Evolutionary conservation across 2,888 invertebrate genomes (phyloP).

Genomic region (Trilocha varians): DNA sequence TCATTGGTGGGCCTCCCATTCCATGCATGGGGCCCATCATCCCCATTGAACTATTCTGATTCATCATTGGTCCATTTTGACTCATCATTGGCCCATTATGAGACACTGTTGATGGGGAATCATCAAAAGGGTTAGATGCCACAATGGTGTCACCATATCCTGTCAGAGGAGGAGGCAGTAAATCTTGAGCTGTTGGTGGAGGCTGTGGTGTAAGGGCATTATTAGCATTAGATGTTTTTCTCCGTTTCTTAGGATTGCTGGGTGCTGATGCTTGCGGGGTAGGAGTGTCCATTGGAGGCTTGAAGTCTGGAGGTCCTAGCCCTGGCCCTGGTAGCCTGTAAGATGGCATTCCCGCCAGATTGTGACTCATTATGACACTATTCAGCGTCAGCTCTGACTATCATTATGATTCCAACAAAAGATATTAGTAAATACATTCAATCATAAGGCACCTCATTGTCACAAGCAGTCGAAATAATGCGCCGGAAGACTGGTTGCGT

Average conservation of each 20-base stretch:
- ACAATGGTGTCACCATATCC: slow-evolving; percentile 95
- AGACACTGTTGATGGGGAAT: slow-evolving; percentile 80
- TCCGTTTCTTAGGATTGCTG: slow-evolving; percentile 89
- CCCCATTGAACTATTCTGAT: slow-evolving; percentile 79
- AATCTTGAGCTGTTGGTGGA: slow-evolving; percentile 82
- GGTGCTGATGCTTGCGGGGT: slow-evolving; percentile 83
- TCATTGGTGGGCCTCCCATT: slow-evolving; percentile 77
- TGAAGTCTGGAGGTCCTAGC: slow-evolving; percentile 81
- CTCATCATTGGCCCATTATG: slow-evolving; percentile 76
- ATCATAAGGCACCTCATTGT: slow-evolving; percentile 57
- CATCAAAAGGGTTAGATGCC: slow-evolving; percentile 96
- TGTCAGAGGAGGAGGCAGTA: slow-evolving; percentile 88
- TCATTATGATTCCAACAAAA: slow-evolving; percentile 43
- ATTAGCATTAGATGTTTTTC: slow-evolving; percentile 84
- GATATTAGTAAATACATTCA: slow-evolving; percentile 38
- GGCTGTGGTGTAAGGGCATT: slow-evolving; percentile 77
- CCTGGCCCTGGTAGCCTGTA: slow-evolving; percentile 83
- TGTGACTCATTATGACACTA: slow-evolving; percentile 80
- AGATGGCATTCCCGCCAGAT: slow-evolving; percentile 85
- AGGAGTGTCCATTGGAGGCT: slow-evolving; percentile 80
- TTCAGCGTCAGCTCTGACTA: slow-evolving; percentile 48
- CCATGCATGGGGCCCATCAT: slow-evolving; percentile 76
- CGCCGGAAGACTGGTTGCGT: slow-evolving; percentile 56
- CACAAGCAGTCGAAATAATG: slow-evolving; percentile 50
- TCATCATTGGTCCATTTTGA: slow-evolving; percentile 78